These are phyloP conservation scores for Pagrus major DNA, from an alignment of 2,113 vertebrate species.

Conservation along the genomic window DNA sequence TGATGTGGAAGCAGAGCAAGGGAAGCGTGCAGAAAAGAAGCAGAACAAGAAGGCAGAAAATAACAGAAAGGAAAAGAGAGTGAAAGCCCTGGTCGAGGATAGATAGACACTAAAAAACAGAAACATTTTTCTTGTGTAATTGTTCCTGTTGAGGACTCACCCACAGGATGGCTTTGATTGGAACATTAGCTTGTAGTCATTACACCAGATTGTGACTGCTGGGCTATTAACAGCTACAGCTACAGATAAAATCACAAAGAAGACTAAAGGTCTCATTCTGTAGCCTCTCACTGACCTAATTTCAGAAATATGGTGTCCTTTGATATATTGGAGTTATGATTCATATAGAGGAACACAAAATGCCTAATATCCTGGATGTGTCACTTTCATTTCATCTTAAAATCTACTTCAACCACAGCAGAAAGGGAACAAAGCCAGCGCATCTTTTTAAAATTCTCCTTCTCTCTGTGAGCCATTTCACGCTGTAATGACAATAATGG, in stretches of 20 bases:
- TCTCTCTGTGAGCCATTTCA: slow-evolving; percentile 69
- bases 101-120: neutral
- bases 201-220: slow-evolving; percentile 84
- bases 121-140: slow-evolving; percentile 26
- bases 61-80: neutral
- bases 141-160: slow-evolving; percentile 21
- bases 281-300: neutral
- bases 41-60: slow-evolving; percentile 1
- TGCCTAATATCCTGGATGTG: slow-evolving; percentile 11
- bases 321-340: slow-evolving; percentile 14
- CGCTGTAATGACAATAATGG: slow-evolving; percentile 80
- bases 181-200: slow-evolving; percentile 79
- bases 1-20: slow-evolving; percentile 20
- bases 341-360: neutral
- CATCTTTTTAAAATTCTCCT: slow-evolving; percentile 68
- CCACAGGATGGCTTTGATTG: slow-evolving; percentile 83
- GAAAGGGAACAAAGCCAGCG: slow-evolving; percentile 31
- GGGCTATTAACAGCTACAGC: slow-evolving; percentile 39
- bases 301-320: neutral
- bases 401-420: slow-evolving; percentile 20
- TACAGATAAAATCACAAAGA: slow-evolving; percentile 29
- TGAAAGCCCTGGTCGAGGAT: neutral
- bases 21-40: neutral
- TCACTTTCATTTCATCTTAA: slow-evolving; percentile 26
- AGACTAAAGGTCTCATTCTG: slow-evolving; percentile 1